Conservation (phyloP, 2,797 vertebrate genomes). For the Melanotaenia pygmaea region DNA sequence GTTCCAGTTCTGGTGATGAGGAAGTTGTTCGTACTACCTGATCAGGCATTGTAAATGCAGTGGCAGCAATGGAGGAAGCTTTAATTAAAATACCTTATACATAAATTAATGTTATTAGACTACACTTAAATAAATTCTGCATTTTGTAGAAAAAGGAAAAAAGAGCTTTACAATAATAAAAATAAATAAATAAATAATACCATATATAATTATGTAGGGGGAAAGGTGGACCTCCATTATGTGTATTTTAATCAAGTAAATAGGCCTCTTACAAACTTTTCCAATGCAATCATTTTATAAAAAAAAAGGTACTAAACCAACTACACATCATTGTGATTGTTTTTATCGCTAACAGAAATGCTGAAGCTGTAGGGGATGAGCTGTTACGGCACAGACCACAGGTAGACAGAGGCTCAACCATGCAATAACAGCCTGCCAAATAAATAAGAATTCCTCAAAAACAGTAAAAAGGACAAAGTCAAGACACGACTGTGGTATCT, state of each 20-base stretch:
- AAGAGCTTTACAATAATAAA: neutral
- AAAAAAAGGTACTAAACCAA: neutral
- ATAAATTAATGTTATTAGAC: conserved; percentile 2
- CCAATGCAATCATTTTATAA: neutral
- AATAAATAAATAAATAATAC: neutral
- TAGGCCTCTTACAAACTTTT: neutral
- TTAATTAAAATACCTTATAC: conserved; percentile 2
- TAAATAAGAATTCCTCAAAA: neutral
- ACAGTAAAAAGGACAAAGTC: neutral
- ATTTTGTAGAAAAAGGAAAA: neutral
- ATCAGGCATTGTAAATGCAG: conserved; percentile 19
- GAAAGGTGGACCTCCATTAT: neutral
- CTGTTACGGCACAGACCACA: conserved; percentile 21
- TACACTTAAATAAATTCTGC: neutral
- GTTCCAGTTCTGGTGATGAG: conserved; percentile 27
- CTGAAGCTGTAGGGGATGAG: conserved; percentile 11
- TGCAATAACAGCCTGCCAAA: conserved; percentile 18
- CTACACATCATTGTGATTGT: neutral
- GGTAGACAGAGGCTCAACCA: conserved; percentile 6
- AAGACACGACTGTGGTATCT: neutral
- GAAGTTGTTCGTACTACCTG: conserved; percentile 26
- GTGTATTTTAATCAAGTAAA: neutral
- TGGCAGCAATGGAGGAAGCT: conserved; percentile 11
- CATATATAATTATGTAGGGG: neutral
- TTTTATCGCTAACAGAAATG: conserved; percentile 20